A percentile compares a stretch with the other conserved stretches of the same genome.
Conservation (phyloP, 2,113 vertebrate species). For the Scolopax mira region DNA sequence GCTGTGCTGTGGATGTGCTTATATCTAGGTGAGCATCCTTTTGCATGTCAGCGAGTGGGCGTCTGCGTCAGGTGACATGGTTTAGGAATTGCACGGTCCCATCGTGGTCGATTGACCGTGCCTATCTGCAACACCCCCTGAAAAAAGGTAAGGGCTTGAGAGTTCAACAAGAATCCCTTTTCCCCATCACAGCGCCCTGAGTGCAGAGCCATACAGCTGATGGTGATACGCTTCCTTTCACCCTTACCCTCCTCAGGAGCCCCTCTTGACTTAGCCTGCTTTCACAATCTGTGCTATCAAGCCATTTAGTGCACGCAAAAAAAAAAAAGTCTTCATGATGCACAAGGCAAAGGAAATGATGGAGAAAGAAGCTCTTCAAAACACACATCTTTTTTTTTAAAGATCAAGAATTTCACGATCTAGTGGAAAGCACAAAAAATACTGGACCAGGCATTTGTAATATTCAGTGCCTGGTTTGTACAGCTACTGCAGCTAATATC, state of each 20-base stretch:
- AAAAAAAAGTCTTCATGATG: not conserved
- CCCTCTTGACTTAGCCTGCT: not conserved
- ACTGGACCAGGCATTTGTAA: not conserved
- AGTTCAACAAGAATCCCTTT: not conserved
- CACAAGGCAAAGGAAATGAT: not conserved
- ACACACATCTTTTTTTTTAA: not conserved
- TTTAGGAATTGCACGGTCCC: fast-evolving
- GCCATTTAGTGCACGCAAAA: not conserved
- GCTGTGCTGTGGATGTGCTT: not conserved
- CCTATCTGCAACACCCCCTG: not conserved
- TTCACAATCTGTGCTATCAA: not conserved
- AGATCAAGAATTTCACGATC: not conserved
- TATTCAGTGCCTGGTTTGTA: not conserved
- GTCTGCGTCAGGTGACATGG: not conserved
- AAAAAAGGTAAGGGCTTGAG: not conserved
- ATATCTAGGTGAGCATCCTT: not conserved
- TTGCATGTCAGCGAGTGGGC: not conserved
- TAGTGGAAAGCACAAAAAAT: not conserved
- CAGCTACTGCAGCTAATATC: not conserved
- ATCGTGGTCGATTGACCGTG: fast-evolving
- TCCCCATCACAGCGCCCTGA: fast-evolving
- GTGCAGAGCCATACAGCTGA: fast-evolving
- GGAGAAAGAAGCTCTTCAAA: not conserved
- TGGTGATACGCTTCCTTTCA: fast-evolving
- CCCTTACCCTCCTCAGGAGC: not conserved